A percentile compares a stretch with the other conserved stretches of the same genome.
phyloP scores from a whole-genome alignment of 2,797 vertebrate genomes.

The Poliocrania exsul region DNA sequence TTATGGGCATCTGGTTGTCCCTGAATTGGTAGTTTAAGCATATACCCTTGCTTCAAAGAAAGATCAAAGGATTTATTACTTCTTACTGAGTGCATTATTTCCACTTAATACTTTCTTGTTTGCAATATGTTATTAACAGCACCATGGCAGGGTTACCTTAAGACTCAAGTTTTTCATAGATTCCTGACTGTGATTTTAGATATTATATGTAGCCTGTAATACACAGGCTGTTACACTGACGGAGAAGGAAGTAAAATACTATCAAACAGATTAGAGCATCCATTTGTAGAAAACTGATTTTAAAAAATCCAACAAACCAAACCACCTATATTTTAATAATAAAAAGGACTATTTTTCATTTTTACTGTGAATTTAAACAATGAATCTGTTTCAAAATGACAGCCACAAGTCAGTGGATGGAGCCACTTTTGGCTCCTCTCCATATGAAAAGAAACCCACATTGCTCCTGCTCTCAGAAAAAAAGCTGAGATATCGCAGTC shows the following conservation, averaged over 20 bases:
- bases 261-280: neutral
- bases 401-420: neutral
- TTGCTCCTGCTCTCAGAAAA: neutral
- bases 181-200: conserved; percentile 44
- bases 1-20: conserved; percentile 83
- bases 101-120: conserved; percentile 80
- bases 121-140: conserved; percentile 81
- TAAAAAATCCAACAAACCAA: neutral
- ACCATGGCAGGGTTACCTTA: conserved; percentile 73
- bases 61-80: conserved; percentile 85
- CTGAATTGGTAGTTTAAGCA: conserved; percentile 81
- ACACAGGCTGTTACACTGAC: conserved; percentile 22
- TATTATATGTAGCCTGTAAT: conserved; percentile 31
- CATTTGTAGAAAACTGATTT: neutral
- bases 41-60: conserved; percentile 79
- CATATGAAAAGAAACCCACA: conserved; percentile 2
- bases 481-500: conserved; percentile 16
- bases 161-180: conserved; percentile 66
- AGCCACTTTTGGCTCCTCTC: neutral
- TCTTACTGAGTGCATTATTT: conserved; percentile 81
- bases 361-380: neutral
- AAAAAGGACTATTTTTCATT: neutral
- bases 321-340: neutral
- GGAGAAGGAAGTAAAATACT: conserved; percentile 36
- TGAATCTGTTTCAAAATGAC: neutral